Base-by-base conservation (phyloP, 1,140 invertebrate species). In the Atta cephalotes region DNA sequence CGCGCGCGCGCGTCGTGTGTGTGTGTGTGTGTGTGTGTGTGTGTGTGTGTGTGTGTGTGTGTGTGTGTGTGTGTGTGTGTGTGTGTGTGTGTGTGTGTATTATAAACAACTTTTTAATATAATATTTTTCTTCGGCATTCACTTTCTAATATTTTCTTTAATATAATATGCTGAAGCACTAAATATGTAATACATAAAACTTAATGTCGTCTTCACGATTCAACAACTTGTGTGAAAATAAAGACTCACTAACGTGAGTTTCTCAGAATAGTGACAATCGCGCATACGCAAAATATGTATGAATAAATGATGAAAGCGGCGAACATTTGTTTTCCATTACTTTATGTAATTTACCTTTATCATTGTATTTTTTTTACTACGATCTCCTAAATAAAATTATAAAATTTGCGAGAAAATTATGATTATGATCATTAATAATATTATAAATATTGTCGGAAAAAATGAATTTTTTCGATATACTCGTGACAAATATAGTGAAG, bases 301-400 rank as follows among this genome's bases (percentile, higher is more conserved):
- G 6, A 25, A 77, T 77, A 12, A 77, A 77, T 77, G 63, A 78
- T 78, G 28, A 78, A 31, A 76, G 31, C 12, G 28, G 21, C 21
- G 21, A 21, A 21, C 21, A 21, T 21, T 21, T 21, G 21, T 21
- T 21, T 21, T 21, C 21, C 21, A 0, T 16, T 16, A 65, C 76
- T 78, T 78, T 65, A 39, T 39, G 10, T 31, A 49, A 78, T 63
- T 78, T 9, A 21, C 21, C 4, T 12, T 45, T 2, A 28, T 78
- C n/a, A 21, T 21, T 21, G 25, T 31, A 45, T 45, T 18, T 6
- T 63, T 76, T 31, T 31, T 21, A 21, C 1, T n/a, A 39, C 56
- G 0, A 39, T 16, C 31, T 77, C 10, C 49, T 49, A 51, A 51
- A 28, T 51, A 25, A 60, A 49, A 78, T 78, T 63, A 28, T 51